These are phyloP conservation scores for Volucella inanis DNA, from an alignment of 2,888 invertebrate genomes.

Conservation along the genomic window DNA sequence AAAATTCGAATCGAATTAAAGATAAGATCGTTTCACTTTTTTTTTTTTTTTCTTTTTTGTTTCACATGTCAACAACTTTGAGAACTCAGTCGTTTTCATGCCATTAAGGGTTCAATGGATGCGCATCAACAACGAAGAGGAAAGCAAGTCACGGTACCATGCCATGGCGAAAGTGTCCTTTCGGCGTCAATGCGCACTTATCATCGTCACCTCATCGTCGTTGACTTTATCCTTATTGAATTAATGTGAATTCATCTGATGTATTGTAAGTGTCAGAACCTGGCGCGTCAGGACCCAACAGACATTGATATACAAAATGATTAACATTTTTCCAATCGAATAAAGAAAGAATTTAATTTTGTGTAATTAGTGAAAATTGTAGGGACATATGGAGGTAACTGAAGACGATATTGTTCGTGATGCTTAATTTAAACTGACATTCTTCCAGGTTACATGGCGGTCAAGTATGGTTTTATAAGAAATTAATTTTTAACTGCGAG, in stretches of 20 bases:
- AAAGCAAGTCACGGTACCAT: background rate
- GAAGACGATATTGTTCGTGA: too few species aligned
- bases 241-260: conserved; percentile 32
- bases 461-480: too few species aligned
- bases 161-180: conserved; percentile 17
- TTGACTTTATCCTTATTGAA: conserved; percentile 36
- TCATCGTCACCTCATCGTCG: conserved; percentile 29
- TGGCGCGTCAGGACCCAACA: too few species aligned
- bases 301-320: conserved; percentile 31
- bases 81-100: conserved; percentile 39
- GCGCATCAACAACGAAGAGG: conserved; percentile 33
- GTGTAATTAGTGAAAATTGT: conserved; percentile 15
- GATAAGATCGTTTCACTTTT: conserved; percentile 2
- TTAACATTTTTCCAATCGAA: conserved; percentile 20
- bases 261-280: background rate
- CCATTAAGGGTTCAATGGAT: conserved; percentile 50
- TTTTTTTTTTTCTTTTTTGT: conserved; percentile 31
- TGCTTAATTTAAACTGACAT: too few species aligned
- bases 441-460: too few species aligned
- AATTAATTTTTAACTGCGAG: too few species aligned
- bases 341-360: conserved; percentile 10
- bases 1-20: conserved; percentile 27
- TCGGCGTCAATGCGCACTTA: conserved; percentile 34
- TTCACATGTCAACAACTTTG: conserved; percentile 51
- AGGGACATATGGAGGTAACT: background rate